phyloP scores from a whole-genome alignment of 2,888 invertebrate species.

The Furcula furcula region DNA sequence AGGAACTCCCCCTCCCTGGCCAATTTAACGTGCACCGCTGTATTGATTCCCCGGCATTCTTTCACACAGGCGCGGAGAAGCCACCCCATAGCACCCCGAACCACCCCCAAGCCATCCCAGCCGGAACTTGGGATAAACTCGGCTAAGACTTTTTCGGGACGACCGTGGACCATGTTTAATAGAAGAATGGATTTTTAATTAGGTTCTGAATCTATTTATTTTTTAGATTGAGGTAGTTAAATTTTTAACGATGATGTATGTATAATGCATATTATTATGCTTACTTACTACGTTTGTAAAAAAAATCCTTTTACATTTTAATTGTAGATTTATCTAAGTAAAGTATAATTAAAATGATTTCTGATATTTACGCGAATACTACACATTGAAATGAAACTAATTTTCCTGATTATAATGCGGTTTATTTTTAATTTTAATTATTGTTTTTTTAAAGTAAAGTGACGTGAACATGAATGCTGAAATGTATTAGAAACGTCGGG shows the following conservation, averaged over 20 bases:
- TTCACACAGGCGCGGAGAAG: slow-evolving; percentile 74
- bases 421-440: too few species aligned
- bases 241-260: neutral
- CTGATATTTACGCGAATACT: too few species aligned
- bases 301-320: too few species aligned
- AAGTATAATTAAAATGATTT: too few species aligned
- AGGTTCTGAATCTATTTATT: neutral
- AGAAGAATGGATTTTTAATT: neutral
- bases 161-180: slow-evolving; percentile 18
- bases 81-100: slow-evolving; percentile 30
- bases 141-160: slow-evolving; percentile 67
- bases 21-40: slow-evolving; percentile 77
- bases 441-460: too few species aligned
- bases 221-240: neutral
- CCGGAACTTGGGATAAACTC: slow-evolving; percentile 59
- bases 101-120: slow-evolving; percentile 32
- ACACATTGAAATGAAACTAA: too few species aligned
- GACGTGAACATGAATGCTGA: too few species aligned
- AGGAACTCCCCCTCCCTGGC: slow-evolving; percentile 46
- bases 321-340: too few species aligned
- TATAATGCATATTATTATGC: too few species aligned
- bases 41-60: slow-evolving; percentile 80
- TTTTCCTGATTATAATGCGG: too few species aligned
- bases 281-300: too few species aligned
- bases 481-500: too few species aligned